Base-by-base conservation (phyloP, 2,888 invertebrate species). In the Thereva unica region DNA sequence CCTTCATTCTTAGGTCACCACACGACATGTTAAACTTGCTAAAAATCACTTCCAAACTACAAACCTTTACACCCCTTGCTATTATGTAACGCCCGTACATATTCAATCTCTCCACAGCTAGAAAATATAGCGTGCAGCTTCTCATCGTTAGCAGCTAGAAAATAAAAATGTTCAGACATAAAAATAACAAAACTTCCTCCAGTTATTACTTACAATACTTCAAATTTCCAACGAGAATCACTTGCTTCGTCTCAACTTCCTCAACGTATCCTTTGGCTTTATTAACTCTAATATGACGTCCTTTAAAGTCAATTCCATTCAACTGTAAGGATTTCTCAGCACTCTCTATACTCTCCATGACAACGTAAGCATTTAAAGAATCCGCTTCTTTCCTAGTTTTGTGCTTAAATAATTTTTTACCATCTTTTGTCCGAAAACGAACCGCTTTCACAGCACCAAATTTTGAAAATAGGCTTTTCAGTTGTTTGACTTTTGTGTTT, bases 101-200 rank as follows among this genome's bases (percentile, higher is more conserved):
- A 81, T 35, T 81, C 77, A 23, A 81, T 76, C 64, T 78, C 77
- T 0, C 81, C 81, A 63, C 80, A 80, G 64, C 74, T 77, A 3
- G 75, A 77, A 67, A 81, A 81, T 47, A 79, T 76, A 56, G 78
- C 77, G 10, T 76, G 75, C 5, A 81, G 68, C 10, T 77, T 75
- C 12, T 78, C 75, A 63, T 80, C 80, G 23, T 73, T 78, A 4
- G 78, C 76, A 55, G 76, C 81, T 80, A 37, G 4, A 74, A 71
- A 45, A 35, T 10, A 41, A 7, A 54, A 35, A 37, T 54, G 4
- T 8, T 38, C 5, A 8, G 37, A 40, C 4, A 8, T 5, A 8
- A 55, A 45, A 40, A 35, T 9, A 10, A 52, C 38, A 35, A 37
- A n/a, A 35, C 55, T 44, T 44, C 10, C 12, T 49, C 5, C 10